phyloP scores from a whole-genome alignment of 2,797 vertebrate species.

The Acanthopagrus latus region DNA sequence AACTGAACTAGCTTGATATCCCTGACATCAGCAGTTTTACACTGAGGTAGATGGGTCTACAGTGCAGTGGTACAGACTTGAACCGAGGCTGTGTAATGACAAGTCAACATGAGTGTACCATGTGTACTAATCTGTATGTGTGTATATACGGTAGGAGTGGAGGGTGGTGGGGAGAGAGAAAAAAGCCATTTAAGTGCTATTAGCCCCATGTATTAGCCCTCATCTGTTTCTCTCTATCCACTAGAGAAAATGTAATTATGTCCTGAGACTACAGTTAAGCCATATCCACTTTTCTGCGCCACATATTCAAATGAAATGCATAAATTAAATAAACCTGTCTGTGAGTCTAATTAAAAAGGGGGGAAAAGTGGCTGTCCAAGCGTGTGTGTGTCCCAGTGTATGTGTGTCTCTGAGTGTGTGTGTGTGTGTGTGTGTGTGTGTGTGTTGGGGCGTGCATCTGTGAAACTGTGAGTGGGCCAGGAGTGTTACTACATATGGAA shows the following conservation, averaged over 20 bases:
- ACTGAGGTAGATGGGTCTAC: slow-evolving; percentile 19
- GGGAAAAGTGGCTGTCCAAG: slow-evolving; percentile 16
- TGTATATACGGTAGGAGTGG: background rate
- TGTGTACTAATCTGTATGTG: background rate
- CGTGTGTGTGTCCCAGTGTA: slow-evolving; percentile 11
- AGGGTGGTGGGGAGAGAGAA: background rate
- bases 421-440: slow-evolving; percentile 21
- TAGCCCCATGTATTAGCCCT: slow-evolving; percentile 40
- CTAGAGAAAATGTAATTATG: slow-evolving; percentile 61
- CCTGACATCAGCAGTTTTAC: background rate
- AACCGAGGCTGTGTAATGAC: slow-evolving; percentile 23
- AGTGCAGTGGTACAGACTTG: slow-evolving; percentile 24
- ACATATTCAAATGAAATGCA: slow-evolving; percentile 65
- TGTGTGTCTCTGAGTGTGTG: slow-evolving; percentile 6
- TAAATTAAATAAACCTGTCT: slow-evolving; percentile 72
- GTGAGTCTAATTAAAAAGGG: slow-evolving; percentile 64
- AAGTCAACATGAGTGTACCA: background rate
- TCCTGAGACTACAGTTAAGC: slow-evolving; percentile 47
- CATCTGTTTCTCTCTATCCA: slow-evolving; percentile 48
- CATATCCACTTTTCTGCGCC: slow-evolving; percentile 39
- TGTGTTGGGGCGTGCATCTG: background rate
- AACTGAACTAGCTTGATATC: background rate
- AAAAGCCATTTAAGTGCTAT: slow-evolving; percentile 3
- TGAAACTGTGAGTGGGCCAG: slow-evolving; percentile 51
- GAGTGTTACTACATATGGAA: slow-evolving; percentile 52